These are phyloP conservation scores for Rattus rattus DNA, from an alignment of 2,113 vertebrate genomes.

Conservation along the genomic window DNA sequence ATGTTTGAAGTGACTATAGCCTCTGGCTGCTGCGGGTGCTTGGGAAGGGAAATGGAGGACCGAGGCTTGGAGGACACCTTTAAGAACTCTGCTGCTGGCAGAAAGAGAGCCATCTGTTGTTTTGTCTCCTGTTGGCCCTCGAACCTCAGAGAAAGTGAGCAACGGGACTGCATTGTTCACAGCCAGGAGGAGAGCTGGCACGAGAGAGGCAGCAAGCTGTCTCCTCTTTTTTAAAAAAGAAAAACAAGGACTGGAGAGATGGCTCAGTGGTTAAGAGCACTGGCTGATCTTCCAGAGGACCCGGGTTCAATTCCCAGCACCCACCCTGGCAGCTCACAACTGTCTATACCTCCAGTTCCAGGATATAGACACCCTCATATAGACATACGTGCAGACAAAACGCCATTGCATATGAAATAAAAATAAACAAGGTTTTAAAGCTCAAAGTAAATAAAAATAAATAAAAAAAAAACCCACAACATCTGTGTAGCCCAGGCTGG, in stretches of 20 bases:
- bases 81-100: constrained; percentile 12
- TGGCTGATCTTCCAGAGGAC: not conserved
- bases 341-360: not conserved
- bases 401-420: not conserved
- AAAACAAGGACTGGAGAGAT: not conserved
- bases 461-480: too few species aligned
- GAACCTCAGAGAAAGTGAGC: constrained; percentile 56
- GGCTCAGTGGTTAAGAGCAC: not conserved
- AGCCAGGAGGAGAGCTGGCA: not conserved
- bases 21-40: not conserved
- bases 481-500: not conserved
- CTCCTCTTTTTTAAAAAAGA: not conserved
- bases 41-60: not conserved
- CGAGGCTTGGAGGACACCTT: constrained; percentile 8
- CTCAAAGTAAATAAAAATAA: not conserved
- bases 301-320: not conserved
- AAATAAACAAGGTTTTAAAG: not conserved
- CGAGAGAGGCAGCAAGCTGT: not conserved
- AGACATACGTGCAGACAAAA: not conserved
- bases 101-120: constrained; percentile 51
- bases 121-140: constrained; percentile 60
- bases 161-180: constrained; percentile 41
- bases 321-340: not conserved
- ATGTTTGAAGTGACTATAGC: not conserved
- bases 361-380: not conserved